A percentile compares a stretch with the other conserved stretches of the same genome.
Conservation (phyloP, 2,888 invertebrate species). For the Tetramorium bicarinatum region DNA sequence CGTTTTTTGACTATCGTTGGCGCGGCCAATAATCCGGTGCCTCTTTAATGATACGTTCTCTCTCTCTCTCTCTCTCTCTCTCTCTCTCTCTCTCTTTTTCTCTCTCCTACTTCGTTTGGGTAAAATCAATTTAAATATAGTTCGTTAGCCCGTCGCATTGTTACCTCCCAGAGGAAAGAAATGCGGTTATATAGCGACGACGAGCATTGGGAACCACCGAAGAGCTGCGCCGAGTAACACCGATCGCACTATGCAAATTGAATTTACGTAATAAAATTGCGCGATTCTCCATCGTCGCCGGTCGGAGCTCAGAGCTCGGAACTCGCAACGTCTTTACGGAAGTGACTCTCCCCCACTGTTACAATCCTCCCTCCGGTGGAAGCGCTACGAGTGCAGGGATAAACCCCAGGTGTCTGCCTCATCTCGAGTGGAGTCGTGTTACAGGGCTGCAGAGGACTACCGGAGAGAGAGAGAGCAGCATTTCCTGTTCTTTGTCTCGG, state of each 20-base stretch:
- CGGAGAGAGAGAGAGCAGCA: slow-evolving; percentile 63
- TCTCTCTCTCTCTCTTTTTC: slow-evolving; percentile 24
- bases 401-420: slow-evolving; percentile 57
- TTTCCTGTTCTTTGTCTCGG: slow-evolving; percentile 82
- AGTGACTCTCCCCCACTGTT: slow-evolving; percentile 4
- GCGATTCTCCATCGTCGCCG: slow-evolving; percentile 49
- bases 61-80: too few species aligned
- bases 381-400: slow-evolving; percentile 66
- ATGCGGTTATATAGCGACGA: slow-evolving; percentile 49
- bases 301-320: slow-evolving; percentile 52
- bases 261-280: slow-evolving; percentile 78
- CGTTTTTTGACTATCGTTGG: neutral
- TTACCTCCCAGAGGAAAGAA: slow-evolving; percentile 50
- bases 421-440: slow-evolving; percentile 69
- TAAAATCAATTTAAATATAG: slow-evolving; percentile 69
- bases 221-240: neutral
- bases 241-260: slow-evolving; percentile 65
- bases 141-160: slow-evolving; percentile 66
- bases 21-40: slow-evolving; percentile 24
- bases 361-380: slow-evolving; percentile 52
- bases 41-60: slow-evolving; percentile 49
- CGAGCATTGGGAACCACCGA: slow-evolving; percentile 22
- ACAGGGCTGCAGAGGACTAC: slow-evolving; percentile 71
- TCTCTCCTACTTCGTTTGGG: slow-evolving; percentile 43
- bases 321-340: slow-evolving; percentile 34